These are phyloP conservation scores for Tauraco hartlaubi DNA, from an alignment of 2,797 vertebrate species.

Conservation along the genomic window DNA sequence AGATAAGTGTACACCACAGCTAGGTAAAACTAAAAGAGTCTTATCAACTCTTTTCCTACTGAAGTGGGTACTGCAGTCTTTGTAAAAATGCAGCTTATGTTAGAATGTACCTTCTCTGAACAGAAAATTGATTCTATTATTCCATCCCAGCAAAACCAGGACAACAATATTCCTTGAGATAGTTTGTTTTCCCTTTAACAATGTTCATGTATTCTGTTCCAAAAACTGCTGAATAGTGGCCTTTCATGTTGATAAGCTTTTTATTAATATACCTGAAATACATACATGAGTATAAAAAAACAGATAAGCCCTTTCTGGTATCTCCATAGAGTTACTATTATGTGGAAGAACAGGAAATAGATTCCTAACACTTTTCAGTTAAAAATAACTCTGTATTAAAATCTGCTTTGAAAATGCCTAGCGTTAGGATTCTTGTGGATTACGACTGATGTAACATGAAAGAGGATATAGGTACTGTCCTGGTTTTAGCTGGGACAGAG, in stretches of 20 bases:
- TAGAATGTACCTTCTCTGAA: too few species aligned
- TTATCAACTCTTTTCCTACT: too few species aligned
- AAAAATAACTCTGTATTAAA: neutral
- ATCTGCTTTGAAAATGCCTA: neutral
- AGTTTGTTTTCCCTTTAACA: neutral
- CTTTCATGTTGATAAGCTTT: neutral
- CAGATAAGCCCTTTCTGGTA: neutral
- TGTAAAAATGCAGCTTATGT: too few species aligned
- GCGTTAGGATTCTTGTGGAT: fast-evolving
- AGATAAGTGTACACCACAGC: too few species aligned
- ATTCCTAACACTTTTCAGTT: neutral
- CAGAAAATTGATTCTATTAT: too few species aligned
- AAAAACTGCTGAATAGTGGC: neutral
- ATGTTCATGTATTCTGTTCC: neutral
- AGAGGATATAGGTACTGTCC: neutral
- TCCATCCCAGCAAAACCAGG: too few species aligned
- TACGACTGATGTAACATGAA: neutral
- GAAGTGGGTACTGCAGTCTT: too few species aligned
- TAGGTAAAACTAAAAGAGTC: too few species aligned
- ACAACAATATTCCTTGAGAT: neutral
- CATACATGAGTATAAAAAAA: neutral
- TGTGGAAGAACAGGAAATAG: neutral
- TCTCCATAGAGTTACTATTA: neutral
- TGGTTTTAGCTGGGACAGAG: too few species aligned
- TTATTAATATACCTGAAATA: neutral